phyloP scores from a whole-genome alignment of 2,113 vertebrate genomes.

The Conger conger region DNA sequence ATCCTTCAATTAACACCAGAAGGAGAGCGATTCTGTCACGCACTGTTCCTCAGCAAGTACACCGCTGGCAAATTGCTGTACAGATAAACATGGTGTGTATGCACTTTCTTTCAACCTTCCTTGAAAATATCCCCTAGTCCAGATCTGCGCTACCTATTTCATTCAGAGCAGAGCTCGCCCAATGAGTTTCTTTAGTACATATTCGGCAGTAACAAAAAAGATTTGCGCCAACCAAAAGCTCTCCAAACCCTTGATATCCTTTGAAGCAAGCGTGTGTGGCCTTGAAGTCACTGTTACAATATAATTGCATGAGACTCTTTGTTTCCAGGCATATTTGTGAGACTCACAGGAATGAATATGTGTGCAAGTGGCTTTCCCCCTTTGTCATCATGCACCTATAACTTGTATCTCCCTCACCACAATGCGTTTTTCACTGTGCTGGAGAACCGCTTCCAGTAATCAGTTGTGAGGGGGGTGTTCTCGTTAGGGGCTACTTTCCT shows the following conservation, averaged over 20 bases:
- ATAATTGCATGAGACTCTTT: not conserved
- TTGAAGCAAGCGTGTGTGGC: not conserved
- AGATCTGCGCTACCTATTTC: not conserved
- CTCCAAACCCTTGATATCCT: not conserved
- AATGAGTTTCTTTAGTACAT: not conserved
- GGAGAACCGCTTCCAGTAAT: conserved; percentile 2
- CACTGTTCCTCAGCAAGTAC: conserved; percentile 16
- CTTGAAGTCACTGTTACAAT: not conserved
- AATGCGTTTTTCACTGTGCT: not conserved
- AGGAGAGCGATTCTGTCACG: conserved; percentile 22
- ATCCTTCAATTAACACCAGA: conserved; percentile 21
- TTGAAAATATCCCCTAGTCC: not conserved
- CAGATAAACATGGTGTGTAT: not conserved
- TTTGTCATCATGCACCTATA: not conserved
- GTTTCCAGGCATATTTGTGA: not conserved
- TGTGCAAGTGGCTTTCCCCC: not conserved
- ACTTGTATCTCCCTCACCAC: not conserved
- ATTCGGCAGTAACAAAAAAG: not conserved
- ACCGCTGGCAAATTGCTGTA: not conserved
- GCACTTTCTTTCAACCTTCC: not conserved
- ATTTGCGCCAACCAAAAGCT: not conserved
- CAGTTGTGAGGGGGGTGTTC: not conserved
- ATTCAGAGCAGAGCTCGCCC: not conserved
- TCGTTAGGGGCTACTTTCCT: not conserved
- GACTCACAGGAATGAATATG: not conserved